phyloP scores from a whole-genome alignment of 2,113 vertebrate genomes.

The Spea multiplicata region DNA sequence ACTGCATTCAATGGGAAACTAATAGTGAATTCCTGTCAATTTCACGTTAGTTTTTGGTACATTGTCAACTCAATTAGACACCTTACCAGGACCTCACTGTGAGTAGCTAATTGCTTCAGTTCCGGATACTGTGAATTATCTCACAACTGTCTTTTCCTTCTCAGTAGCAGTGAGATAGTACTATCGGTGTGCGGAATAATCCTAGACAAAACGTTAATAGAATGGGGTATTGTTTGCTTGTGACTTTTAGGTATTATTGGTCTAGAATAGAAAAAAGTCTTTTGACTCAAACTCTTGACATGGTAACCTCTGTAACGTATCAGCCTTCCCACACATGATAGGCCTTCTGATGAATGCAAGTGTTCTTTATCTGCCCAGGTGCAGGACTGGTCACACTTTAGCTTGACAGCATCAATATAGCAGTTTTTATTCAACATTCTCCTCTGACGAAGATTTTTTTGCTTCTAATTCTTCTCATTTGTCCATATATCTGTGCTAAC shows the following conservation, averaged over 20 bases:
- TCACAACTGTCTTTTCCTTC: constrained; percentile 67
- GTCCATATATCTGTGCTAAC: constrained; percentile 56
- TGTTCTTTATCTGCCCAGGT: constrained; percentile 72
- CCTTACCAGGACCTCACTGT: constrained; percentile 68
- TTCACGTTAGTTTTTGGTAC: constrained; percentile 69
- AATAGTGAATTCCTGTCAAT: constrained; percentile 69
- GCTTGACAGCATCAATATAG: constrained; percentile 62
- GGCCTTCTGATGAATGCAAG: constrained; percentile 67
- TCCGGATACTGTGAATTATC: constrained; percentile 69
- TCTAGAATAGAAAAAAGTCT: constrained; percentile 63
- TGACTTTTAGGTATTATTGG: constrained; percentile 67
- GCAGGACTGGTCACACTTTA: constrained; percentile 70
- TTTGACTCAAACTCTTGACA: constrained; percentile 67
- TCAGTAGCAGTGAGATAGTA: constrained; percentile 55
- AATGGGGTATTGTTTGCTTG: constrained; percentile 69
- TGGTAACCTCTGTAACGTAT: constrained; percentile 57
- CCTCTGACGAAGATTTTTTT: constrained; percentile 60
- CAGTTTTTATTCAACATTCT: constrained; percentile 62
- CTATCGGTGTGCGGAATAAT: constrained; percentile 52
- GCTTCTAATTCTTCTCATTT: constrained; percentile 61
- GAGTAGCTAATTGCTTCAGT: constrained; percentile 75
- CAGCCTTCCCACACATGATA: constrained; percentile 67
- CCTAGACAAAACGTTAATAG: constrained; percentile 56
- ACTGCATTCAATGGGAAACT: constrained; percentile 69
- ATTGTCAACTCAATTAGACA: constrained; percentile 73